Evolutionary conservation across 2,888 invertebrate genomes (phyloP).

Genomic region (Mimumesa dahlbomi): DNA sequence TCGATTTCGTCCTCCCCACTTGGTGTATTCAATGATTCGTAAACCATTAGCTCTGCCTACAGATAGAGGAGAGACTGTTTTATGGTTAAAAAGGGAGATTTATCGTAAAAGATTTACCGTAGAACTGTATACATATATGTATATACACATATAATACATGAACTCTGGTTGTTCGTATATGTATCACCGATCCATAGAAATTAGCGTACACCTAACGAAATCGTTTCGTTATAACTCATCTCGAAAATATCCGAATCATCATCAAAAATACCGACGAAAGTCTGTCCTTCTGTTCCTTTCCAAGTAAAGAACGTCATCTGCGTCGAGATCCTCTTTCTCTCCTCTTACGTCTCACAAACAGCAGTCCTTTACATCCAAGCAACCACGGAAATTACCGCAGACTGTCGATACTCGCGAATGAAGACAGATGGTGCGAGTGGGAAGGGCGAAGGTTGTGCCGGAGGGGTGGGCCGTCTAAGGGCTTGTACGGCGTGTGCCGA

Average conservation of each 20-base stretch:
- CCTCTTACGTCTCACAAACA: no score
- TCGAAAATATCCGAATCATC: no score
- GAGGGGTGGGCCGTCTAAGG: constrained; percentile 12
- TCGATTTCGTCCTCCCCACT: constrained; percentile 31
- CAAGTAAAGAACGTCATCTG: no score
- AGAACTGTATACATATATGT: no score
- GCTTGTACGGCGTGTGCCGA: constrained; percentile 58
- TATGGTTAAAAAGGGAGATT: neutral
- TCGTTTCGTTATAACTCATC: no score
- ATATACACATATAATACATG: no score
- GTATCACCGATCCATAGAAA: no score
- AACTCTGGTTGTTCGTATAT: no score
- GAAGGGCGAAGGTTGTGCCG: constrained; percentile 23
- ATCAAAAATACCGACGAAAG: no score
- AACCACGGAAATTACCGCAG: constrained; percentile 38
- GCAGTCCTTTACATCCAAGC: constrained; percentile 24
- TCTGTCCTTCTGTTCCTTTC: no score
- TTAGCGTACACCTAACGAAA: no score
- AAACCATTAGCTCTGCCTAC: constrained; percentile 49
- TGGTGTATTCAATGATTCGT: constrained; percentile 51
- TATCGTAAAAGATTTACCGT: neutral
- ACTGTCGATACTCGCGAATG: constrained; percentile 50
- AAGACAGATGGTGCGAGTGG: constrained; percentile 59
- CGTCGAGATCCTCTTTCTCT: neutral
- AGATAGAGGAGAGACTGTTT: neutral